Base-by-base conservation (phyloP, 1,140 invertebrate genomes). In the Heliconius eleuchia region DNA sequence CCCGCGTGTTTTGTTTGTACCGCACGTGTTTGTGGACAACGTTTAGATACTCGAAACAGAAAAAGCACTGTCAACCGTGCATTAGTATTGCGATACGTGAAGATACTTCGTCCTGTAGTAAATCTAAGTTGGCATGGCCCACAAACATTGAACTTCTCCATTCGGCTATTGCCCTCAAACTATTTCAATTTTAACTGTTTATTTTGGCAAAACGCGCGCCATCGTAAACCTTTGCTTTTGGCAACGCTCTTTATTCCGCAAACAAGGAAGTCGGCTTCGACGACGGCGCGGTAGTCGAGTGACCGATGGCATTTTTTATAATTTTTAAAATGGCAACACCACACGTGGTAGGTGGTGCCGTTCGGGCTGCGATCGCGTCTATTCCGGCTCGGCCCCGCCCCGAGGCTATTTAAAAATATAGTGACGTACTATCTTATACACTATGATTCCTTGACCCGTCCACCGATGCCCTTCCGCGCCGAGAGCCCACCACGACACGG, bases 331-430 rank as follows among this genome's bases (percentile, higher is more conserved):
- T 85, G 83, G 83, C 83, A 83, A 83, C 80, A 83, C 80, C 80
- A 73, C 74, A 82, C 34, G 71, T 76, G 71, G 81, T 79, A 86
- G 86, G 82, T 87, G 89, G 88, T 87, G 89, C 90, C 90, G 85
- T 77, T 85, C 88, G 85, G 90, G 84, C 90, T 92, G 82, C 81
- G 77, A 82, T 71, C 57, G 80, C 82, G 83, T 85, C 82, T 85
- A 82, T 88, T 85, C 83, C 80, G 80, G 80, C 74, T 77, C 83
- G 86, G 85, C 88, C 86, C 85, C 89, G 86, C 86, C 86, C 86
- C 88, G 85, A 89, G 86, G 86, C 83, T 90, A 92, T 91, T 91
- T 92, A 89, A 91, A 90, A 88, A 88, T 85, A 83, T 77, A 81
- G 83, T 89, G 89, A 92, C 89, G 91, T 89, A 84, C 83, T 78